Base-by-base conservation (phyloP, 2,888 invertebrate species). In the Pristionchus japonicus region DNA sequence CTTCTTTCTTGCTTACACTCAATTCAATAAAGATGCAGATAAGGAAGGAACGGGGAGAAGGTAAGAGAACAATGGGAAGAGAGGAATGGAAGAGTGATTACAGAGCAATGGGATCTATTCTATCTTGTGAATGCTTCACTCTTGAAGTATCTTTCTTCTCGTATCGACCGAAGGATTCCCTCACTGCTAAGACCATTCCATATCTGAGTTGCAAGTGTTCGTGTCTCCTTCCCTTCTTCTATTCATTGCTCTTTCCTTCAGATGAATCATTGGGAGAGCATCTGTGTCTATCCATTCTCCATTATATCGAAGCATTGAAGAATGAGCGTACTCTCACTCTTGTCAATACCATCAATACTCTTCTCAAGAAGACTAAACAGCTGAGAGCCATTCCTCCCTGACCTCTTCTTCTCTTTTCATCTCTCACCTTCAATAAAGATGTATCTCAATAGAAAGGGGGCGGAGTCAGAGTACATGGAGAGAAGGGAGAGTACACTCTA, bases 11-110 rank as follows among this genome's bases (percentile, higher is more conserved):
- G 96, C 96, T 74, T 97, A 97, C 94, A 98, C 98, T 87, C 97
- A 98, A 96, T 99, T 97, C 95, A 99, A 99, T 95, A 96, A 97
- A 27, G 98, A 99, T 95, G 96, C 96, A 0, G 96, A 96, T 88
- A 97, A 97, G 95, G 96, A 96, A 31, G 98, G 98, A 52, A 97
- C 97, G 43, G 97, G 98, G 0, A 96, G 99, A 91, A 89, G 93
- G 92, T 90, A 7, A 27, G 34, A 57, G 15, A n/a, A 34, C 49
- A 34, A 3, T 23, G 47, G 31, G 34, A 31, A 40, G 34, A 40
- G 43, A n/a, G 37, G 15, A 43, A 43, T 37, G 88, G 49, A 34
- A 13, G n/a, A 23, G 52, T 17, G 70, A 47, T 70, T 57, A 27
- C 4, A 64, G 43, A 61, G 77, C 92, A 0, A 93, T 93, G 92